Percentiles rank a stretch among this genome's conserved stretches.
Evolutionary conservation across 2,888 invertebrate species (phyloP).

Genomic region (Scaptodrosophila latifasciaeformis): DNA sequence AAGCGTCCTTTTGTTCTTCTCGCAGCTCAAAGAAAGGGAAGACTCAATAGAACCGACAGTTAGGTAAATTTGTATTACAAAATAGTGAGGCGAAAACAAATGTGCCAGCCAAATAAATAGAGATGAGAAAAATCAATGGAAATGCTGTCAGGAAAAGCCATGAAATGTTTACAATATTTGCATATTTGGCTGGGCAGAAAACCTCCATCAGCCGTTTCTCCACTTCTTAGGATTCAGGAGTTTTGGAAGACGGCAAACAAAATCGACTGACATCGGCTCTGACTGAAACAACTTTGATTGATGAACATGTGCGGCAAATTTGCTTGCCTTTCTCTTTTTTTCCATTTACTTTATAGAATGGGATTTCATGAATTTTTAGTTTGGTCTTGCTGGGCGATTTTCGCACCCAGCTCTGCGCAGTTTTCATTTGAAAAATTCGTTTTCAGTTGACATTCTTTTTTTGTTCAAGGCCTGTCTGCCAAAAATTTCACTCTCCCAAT

Average conservation of each 20-base stretch:
- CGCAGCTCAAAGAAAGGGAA: neutral
- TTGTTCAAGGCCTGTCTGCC: neutral
- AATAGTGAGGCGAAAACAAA: too few species aligned
- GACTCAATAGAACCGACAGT: neutral
- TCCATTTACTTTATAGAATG: neutral
- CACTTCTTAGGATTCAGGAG: neutral
- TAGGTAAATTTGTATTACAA: constrained; percentile 2
- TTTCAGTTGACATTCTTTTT: constrained; percentile 53
- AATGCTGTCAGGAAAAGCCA: constrained; percentile 32
- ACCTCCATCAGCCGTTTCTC: constrained; percentile 6
- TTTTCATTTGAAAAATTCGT: constrained; percentile 23
- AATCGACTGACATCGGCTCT: neutral
- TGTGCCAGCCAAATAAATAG: too few species aligned
- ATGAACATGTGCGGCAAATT: constrained; percentile 56
- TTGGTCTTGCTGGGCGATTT: neutral
- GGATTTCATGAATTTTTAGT: constrained; percentile 45
- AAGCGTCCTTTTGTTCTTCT: constrained; percentile 48
- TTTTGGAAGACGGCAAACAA: neutral
- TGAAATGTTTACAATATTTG: constrained; percentile 36
- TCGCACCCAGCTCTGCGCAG: neutral
- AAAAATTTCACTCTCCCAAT: neutral
- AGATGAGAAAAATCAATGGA: constrained; percentile 23
- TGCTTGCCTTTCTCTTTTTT: constrained; percentile 1
- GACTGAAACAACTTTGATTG: constrained; percentile 53
- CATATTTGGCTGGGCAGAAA: constrained; percentile 37